These are phyloP conservation scores for Xiphias gladius DNA, from an alignment of 2,113 vertebrate species.

Conservation along the genomic window DNA sequence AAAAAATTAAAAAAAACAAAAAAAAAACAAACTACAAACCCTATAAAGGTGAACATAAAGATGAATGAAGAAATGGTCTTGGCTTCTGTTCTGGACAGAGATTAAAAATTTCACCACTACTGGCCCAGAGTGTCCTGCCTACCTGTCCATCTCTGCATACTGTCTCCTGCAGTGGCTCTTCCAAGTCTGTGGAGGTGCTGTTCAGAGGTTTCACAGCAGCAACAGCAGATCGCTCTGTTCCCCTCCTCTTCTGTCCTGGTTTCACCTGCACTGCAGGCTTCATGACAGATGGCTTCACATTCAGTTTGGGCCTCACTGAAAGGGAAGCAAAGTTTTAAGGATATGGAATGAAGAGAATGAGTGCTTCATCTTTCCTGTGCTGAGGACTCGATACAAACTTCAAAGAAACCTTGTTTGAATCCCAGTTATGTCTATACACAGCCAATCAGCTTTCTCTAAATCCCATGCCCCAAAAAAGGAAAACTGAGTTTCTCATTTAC, in stretches of 20 bases:
- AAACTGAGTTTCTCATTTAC: not conserved
- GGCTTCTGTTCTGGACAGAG: not conserved
- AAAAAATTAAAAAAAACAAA: too few species aligned
- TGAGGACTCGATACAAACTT: not conserved
- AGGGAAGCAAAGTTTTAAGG: conserved; percentile 5
- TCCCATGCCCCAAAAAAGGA: too few species aligned
- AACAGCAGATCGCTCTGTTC: conserved; percentile 83
- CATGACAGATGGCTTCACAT: conserved; percentile 88
- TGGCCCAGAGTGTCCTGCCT: not conserved
- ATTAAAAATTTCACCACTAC: not conserved
- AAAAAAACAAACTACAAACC: too few species aligned
- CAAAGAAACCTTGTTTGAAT: not conserved
- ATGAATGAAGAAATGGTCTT: not conserved
- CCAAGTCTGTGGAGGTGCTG: conserved; percentile 43
- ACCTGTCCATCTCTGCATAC: conserved; percentile 55
- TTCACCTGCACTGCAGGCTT: conserved; percentile 83
- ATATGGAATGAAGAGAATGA: not conserved
- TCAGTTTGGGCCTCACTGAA: conserved; percentile 90
- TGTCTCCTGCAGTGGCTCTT: conserved; percentile 41
- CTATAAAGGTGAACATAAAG: not conserved
- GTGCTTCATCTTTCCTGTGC: not conserved
- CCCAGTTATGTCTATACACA: not conserved
- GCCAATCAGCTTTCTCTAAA: not conserved
- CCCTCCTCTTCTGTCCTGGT: conserved; percentile 85
- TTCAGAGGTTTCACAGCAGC: conserved; percentile 91